Conservation (phyloP, 1,140 invertebrate genomes). For the Lucilia sericata region DNA sequence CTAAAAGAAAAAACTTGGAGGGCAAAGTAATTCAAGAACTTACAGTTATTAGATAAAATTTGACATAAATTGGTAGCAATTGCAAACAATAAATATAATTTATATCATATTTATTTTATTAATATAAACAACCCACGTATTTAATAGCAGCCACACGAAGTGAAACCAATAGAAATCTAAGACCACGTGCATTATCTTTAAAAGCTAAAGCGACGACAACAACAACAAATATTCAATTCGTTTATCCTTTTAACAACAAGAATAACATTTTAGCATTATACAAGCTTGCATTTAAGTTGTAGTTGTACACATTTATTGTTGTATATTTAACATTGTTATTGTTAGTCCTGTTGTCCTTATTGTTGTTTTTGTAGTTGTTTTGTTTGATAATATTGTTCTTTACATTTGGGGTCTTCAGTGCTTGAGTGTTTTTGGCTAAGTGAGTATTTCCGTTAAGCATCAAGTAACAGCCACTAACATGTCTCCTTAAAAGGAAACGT, state of each 20-base stretch:
- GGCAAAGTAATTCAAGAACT: no score
- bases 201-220: neutral
- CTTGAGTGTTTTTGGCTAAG: constrained; percentile 6
- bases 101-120: no score
- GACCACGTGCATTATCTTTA: neutral
- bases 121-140: neutral
- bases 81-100: no score
- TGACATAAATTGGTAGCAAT: no score
- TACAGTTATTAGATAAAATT: no score
- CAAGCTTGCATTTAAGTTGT: neutral
- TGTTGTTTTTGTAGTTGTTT: neutral
- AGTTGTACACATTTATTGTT: neutral
- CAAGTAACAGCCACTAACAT: constrained; percentile 19
- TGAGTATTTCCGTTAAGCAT: constrained; percentile 23
- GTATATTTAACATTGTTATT: constrained; percentile 3
- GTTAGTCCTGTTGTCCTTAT: neutral
- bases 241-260: neutral
- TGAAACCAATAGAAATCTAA: constrained; percentile 9
- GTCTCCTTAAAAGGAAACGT: neutral
- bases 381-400: constrained; percentile 18
- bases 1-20: no score
- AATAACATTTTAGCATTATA: neutral
- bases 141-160: neutral
- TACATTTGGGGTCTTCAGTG: neutral
- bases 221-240: neutral